Conservation (phyloP, 2,797 vertebrate species). For the Sebastiscus tertius region DNA sequence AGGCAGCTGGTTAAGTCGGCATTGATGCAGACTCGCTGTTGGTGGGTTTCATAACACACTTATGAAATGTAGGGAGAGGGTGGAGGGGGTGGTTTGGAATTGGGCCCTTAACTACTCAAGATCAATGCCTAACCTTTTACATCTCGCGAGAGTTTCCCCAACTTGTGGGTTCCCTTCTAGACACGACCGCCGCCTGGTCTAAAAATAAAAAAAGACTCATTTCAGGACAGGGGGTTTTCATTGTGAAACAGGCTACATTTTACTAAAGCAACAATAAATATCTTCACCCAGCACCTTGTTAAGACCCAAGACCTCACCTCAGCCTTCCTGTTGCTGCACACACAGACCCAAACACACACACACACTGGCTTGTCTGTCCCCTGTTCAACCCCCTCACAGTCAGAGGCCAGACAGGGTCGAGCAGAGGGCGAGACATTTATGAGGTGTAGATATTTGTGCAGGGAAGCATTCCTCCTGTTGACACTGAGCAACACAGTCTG, state of each 20-base stretch:
- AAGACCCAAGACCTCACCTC: conserved; percentile 60
- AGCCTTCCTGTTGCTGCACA: conserved; percentile 24
- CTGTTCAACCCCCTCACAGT: conserved; percentile 64
- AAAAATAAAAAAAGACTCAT: neutral
- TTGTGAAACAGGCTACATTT: neutral
- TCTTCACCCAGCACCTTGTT: conserved; percentile 61
- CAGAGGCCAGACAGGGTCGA: conserved; percentile 78
- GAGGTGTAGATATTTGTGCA: conserved; percentile 83
- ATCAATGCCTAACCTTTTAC: no score
- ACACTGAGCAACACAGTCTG: conserved; percentile 70
- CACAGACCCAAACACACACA: conserved; percentile 29
- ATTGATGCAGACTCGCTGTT: no score
- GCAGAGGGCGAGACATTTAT: conserved; percentile 81
- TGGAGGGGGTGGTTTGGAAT: no score
- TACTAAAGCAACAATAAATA: neutral
- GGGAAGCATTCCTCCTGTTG: conserved; percentile 77
- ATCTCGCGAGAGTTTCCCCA: no score
- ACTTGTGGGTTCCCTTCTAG: no score
- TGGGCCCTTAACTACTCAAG: no score
- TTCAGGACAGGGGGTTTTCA: neutral
- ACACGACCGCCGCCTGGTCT: no score
- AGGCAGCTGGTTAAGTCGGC: no score
- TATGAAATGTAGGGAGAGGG: no score
- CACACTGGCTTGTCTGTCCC: conserved; percentile 56
- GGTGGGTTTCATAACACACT: no score